Evolutionary conservation across 2,888 invertebrate species (phyloP), one percentile per base, ranked within the genome.

Genomic region (Galeruca laticollis): DNA sequence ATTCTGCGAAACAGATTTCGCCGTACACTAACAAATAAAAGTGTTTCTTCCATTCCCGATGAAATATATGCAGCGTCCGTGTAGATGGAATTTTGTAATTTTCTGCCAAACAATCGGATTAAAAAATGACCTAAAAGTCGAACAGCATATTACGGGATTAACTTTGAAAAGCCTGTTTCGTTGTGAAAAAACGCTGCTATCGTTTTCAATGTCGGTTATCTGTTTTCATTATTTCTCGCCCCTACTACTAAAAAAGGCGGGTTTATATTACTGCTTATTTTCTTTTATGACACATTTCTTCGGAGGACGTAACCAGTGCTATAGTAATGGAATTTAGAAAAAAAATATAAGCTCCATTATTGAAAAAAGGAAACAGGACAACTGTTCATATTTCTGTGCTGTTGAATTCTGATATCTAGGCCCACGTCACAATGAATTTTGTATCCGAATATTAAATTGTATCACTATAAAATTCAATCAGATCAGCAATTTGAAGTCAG

Each of bases 61-160:
- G 2, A 37, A 9, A 10, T n/a, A 15, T n/a, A 15, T 43, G 3
- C 1, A 15, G 4, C 6, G 15, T 56, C 13, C 10, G 15, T 11
- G 15, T 56, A 9, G n/a, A 20, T 20, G n/a, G 9, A 56, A 20
- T 15, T 56, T 15, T 56, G 33, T 56, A 33, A 33, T 13, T 33
- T 31, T 56, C n/a, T 56, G 15, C 15, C 31, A n/a, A 56, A 15
- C 9, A 56, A 56, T 56, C 56, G 33, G 56, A 35, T 56, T 56
- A 18, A 15, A 56, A 56, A 56, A 33, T 26, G 26, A 54, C 15
- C 33, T 1, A 56, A 56, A 33, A 15, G 13, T 33, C 9, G 15
- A 56, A 56, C n/a, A 15, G 26, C 11, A 26, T n/a, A 56, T 56
- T 33, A 33, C n/a, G 33, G 35, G 15, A 52, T 52, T 52, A 52